Evolutionary conservation across 2,888 invertebrate genomes (phyloP), one percentile per base, ranked within the genome.

Genomic region (Chaitophorus viminalis): DNA sequence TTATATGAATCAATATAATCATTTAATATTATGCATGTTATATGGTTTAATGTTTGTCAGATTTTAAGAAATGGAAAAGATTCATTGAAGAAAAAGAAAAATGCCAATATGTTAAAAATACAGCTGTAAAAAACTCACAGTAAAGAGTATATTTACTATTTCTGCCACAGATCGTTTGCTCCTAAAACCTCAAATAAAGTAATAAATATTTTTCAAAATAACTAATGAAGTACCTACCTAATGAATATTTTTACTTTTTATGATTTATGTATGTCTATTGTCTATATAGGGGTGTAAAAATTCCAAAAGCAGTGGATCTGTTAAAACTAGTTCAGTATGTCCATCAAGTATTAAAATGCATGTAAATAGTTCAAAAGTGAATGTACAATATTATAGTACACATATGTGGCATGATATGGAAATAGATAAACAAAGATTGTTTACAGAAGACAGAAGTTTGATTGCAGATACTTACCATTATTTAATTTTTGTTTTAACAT

Each of bases 91-190:
- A 39, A 39, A 39, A 39, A 39, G 36, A 39, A 39, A n/a, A 70
- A 70, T 72, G 72, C 6, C 72, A 72, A 36, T 72, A 33, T 72
- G 72, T 72, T 36, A 33, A 72, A 72, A 72, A 72, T 21, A 72
- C 33, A 72, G 17, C 72, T 21, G 17, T 70, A 33, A 72, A 72
- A 72, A 21, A 33, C 18, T 72, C 21, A 36, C 70, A 70, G 36
- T 72, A 36, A 33, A 72, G 33, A 72, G 18, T 72, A 72, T 36
- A 72, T 72, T 72, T 72, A 70, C 70, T 70, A 70, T 70, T 70
- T 70, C 31, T 70, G 70, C 17, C 31, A 70, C 17, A 70, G 70
- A 72, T 72, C 36, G 8, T 74, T 74, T 74, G 36, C 1, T 33
- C 36, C 25, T 25, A 74, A 21, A 74, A 74, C 36, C 8, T 74